These are phyloP conservation scores for Heteropelma amictum DNA, from an alignment of 2,888 invertebrate species.

Conservation along the genomic window DNA sequence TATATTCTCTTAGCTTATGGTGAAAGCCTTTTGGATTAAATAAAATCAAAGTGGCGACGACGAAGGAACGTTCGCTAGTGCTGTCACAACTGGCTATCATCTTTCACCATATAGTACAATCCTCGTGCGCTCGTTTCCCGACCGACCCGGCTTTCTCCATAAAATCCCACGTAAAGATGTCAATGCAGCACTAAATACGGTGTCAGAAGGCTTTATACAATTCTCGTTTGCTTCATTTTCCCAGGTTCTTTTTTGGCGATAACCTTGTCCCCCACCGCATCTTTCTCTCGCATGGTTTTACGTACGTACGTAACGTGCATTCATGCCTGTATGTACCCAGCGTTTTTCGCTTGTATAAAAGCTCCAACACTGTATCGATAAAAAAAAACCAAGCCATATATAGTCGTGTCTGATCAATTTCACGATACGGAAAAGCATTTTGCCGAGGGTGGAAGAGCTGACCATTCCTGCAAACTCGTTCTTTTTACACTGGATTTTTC, in stretches of 20 bases:
- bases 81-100: constrained; percentile 25
- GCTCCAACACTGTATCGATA: no score
- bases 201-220: constrained; percentile 55
- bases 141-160: no score
- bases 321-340: no score
- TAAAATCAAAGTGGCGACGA: constrained; percentile 4
- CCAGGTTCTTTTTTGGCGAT: constrained; percentile 55
- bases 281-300: not conserved
- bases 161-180: not conserved
- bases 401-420: constrained; percentile 57
- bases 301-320: not conserved
- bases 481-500: constrained; percentile 31
- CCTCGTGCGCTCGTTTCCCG: no score
- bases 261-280: not conserved
- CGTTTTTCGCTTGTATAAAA: no score
- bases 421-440: constrained; percentile 53
- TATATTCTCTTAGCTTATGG: constrained; percentile 20
- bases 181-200: constrained; percentile 6
- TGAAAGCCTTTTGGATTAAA: not conserved
- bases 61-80: not conserved
- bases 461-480: constrained; percentile 45
- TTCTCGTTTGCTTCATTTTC: constrained; percentile 61
- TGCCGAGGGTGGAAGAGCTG: constrained; percentile 32
- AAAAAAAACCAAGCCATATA: no score
- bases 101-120: constrained; percentile 22